These are phyloP conservation scores for Synanthedon vespiformis DNA, from an alignment of 2,888 invertebrate species.

Conservation along the genomic window DNA sequence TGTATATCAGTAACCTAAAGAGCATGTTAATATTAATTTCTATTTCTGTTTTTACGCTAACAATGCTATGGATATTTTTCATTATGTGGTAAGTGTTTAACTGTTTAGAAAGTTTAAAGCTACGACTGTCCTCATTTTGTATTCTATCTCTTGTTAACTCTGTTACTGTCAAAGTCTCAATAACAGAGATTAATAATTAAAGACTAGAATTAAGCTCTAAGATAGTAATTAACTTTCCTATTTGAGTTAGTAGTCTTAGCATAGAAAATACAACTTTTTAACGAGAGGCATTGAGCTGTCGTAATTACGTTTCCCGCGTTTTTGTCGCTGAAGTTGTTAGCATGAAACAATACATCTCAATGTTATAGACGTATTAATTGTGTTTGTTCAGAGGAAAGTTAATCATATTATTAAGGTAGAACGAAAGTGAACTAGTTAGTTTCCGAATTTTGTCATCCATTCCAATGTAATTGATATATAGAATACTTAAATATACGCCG, in stretches of 20 bases:
- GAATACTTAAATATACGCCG: too few relatives aligned
- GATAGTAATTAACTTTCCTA: conserved; percentile 41
- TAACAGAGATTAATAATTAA: conserved; percentile 24
- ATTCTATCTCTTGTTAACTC: conserved; percentile 18
- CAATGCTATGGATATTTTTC: conserved; percentile 30
- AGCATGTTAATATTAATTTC: conserved; percentile 29
- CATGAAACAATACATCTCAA: neutral
- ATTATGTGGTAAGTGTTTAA: conserved; percentile 39
- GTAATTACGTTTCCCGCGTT: conserved; percentile 44
- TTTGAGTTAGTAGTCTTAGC: conserved; percentile 1
- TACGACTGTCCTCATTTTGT: conserved; percentile 15
- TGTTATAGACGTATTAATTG: neutral
- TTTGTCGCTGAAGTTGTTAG: conserved; percentile 23
- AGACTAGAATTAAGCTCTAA: conserved; percentile 24
- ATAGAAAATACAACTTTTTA: neutral
- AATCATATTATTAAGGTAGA: neutral
- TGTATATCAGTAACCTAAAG: conserved; percentile 16
- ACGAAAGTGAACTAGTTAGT: too few relatives aligned
- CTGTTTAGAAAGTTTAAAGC: conserved; percentile 1
- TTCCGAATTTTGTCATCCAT: too few relatives aligned
- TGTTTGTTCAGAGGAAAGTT: conserved; percentile 16
- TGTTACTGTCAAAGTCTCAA: conserved; percentile 22
- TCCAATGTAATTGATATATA: too few relatives aligned
- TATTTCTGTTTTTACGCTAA: conserved; percentile 41
- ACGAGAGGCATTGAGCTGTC: conserved; percentile 21